Evolutionary conservation across 2,888 invertebrate species (phyloP).

Genomic region (Cosmia trapezina): DNA sequence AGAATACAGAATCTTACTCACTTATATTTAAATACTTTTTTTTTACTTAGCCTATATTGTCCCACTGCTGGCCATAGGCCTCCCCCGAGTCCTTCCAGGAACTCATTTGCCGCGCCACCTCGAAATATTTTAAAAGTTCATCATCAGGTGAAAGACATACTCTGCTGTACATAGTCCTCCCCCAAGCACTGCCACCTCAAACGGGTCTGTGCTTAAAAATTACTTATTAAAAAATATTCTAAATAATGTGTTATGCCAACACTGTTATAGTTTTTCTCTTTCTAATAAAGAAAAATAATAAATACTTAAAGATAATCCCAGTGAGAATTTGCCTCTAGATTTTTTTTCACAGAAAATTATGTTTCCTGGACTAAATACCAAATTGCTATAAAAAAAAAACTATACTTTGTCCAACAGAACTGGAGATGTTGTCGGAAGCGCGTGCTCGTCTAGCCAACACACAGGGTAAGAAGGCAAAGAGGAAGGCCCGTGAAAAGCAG

Average conservation of each 20-base stretch:
- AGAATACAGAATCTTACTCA: too few relatives aligned
- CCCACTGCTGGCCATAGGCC: too few relatives aligned
- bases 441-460: conserved; percentile 99
- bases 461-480: conserved; percentile 98
- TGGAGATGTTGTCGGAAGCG: conserved; percentile 99
- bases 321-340: background rate
- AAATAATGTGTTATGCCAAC: background rate
- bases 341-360: background rate
- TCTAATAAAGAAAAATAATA: background rate
- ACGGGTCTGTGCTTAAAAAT: too few relatives aligned
- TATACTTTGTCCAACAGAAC: conserved; percentile 90
- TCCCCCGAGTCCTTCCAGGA: too few relatives aligned
- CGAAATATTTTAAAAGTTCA: too few relatives aligned
- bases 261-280: background rate
- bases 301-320: background rate
- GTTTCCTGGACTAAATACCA: background rate
- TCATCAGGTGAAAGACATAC: too few relatives aligned
- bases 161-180: too few relatives aligned
- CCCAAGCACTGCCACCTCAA: too few relatives aligned
- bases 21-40: too few relatives aligned
- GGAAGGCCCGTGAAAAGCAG: conserved; percentile 99
- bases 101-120: too few relatives aligned
- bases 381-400: background rate
- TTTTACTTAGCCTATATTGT: too few relatives aligned
- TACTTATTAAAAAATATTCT: too few relatives aligned